Conservation (phyloP, 2,797 vertebrate species). For the Spea hammondii region DNA sequence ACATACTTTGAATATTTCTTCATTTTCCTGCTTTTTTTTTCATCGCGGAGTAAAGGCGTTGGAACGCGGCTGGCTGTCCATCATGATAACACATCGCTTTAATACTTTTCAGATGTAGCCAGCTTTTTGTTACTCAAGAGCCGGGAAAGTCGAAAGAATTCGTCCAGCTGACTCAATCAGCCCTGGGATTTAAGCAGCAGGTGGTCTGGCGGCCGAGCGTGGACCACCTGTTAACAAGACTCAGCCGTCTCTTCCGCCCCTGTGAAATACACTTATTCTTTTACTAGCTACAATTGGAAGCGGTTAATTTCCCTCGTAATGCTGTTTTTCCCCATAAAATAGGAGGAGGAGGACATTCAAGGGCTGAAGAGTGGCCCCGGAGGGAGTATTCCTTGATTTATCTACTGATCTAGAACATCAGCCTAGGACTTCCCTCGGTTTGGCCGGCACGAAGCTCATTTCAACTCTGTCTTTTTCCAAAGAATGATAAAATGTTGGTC, state of each 20-base stretch:
- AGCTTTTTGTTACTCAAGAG: background rate
- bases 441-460: background rate
- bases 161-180: background rate
- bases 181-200: background rate
- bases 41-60: background rate
- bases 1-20: too few relatives aligned
- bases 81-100: background rate
- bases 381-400: slow-evolving; percentile 6
- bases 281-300: too few relatives aligned
- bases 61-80: background rate
- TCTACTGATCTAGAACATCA: background rate
- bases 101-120: slow-evolving; percentile 6
- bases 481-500: background rate
- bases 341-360: background rate
- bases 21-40: too few relatives aligned
- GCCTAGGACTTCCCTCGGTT: background rate
- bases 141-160: background rate
- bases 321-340: background rate
- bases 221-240: background rate
- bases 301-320: background rate
- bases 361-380: background rate
- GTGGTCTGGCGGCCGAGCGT: background rate
- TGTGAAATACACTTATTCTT: too few relatives aligned
- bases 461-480: background rate
- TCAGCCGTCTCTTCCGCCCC: background rate